Percentiles rank a stretch among this genome's conserved stretches.
phyloP scores from a whole-genome alignment of 2,797 vertebrate genomes.

The Myoxocephalus aenaeus region DNA sequence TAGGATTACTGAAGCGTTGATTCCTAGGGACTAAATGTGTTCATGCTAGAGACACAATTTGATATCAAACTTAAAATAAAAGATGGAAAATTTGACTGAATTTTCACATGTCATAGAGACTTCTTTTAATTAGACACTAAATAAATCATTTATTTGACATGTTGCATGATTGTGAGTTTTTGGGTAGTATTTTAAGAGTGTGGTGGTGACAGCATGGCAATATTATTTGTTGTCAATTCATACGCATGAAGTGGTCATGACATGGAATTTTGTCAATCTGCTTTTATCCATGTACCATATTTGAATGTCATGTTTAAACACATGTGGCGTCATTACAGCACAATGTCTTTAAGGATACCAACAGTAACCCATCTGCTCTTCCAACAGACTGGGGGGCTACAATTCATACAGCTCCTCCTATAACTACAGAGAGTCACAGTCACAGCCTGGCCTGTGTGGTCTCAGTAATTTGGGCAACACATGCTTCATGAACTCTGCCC shows the following conservation, averaged over 20 bases:
- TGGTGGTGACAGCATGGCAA: not conserved
- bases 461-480: conserved; percentile 98
- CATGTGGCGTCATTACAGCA: not conserved
- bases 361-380: conserved; percentile 35
- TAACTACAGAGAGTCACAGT: conserved; percentile 91
- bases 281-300: not conserved
- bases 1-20: not conserved
- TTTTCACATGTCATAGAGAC: not conserved
- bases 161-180: not conserved
- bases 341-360: not conserved
- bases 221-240: conserved; percentile 3
- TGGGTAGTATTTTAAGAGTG: not conserved
- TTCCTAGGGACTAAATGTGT: not conserved
- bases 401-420: conserved; percentile 91
- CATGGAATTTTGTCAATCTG: not conserved
- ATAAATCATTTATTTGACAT: not conserved
- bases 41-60: not conserved
- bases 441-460: conserved; percentile 95
- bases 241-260: not conserved
- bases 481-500: conserved; percentile 98
- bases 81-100: not conserved
- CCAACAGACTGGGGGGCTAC: conserved; percentile 88
- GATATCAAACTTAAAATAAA: not conserved
- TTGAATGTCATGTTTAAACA: conserved; percentile 8
- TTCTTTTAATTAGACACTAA: not conserved